Evolutionary conservation across 2,113 vertebrate genomes (phyloP), one percentile per base, ranked within the genome.

Genomic region (Lepisosteus osseus): DNA sequence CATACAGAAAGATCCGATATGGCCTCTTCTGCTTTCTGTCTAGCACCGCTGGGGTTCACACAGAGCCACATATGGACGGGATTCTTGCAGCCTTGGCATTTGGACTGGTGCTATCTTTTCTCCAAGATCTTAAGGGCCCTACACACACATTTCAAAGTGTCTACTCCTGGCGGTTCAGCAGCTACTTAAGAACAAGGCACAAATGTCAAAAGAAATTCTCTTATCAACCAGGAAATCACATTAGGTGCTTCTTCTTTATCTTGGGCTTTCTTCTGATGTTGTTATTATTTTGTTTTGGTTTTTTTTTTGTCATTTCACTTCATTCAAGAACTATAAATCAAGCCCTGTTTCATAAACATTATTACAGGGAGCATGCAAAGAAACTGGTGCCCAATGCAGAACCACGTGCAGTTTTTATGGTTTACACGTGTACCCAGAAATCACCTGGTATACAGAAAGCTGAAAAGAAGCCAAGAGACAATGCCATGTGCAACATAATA

Each of bases 1-100:
- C 78, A 84, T 64, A 42, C 62, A 68, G 55, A 56, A 65, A 71
- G 79, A 86, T 77, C 74, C 75, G 75, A 83, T 77, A 74, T 73
- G 76, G n/a, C 82, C 73, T 77, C 65, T 29, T 59, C 74, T 78
- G 80, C 83, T 78, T 68, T 68, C 59, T 42, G 43, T 61, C 62
- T 61, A 42, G 47, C 68, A 65, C 54, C 73, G 54, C 45, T 65
- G 67, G 61, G 67, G 73, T 3, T 17, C 67, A 45, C 45, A 12
- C 61, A 64, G 51, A 17, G 65, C 41, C 3, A 12, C 14, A 7
- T 3, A 47, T 29, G 65, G n/a, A 7, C 44, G n/a, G 66, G 45
- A 15, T 54, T 29, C 54, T 51, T 68, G 9, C 7, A 68, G 66
- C 45, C 66, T 17, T 68, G 66, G 66, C 66, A 68, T 68, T 68